Conservation (phyloP, 2,797 vertebrate species). For the Labroides dimidiatus region DNA sequence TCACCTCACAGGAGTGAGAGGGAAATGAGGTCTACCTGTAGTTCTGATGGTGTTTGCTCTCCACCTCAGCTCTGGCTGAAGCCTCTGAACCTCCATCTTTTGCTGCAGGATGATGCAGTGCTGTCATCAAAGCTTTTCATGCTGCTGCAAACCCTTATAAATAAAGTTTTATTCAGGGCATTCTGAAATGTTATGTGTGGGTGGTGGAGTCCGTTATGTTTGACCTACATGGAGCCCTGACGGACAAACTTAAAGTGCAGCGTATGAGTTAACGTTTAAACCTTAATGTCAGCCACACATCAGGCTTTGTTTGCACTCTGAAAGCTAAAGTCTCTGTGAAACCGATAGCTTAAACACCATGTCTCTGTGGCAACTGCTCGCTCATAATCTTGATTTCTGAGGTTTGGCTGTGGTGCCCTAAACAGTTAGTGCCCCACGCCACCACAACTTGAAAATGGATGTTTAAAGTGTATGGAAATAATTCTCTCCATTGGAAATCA, state of each 20-base stretch:
- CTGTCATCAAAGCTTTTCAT: not conserved
- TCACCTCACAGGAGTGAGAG: not conserved
- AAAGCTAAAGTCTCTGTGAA: constrained; percentile 18
- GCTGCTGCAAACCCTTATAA: not conserved
- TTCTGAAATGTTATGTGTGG: not conserved
- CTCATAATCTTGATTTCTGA: constrained; percentile 70
- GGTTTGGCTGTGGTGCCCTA: constrained; percentile 52
- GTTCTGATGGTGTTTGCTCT: not conserved
- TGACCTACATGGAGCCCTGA: not conserved
- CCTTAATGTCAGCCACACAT: constrained; percentile 3
- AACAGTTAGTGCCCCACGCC: constrained; percentile 29
- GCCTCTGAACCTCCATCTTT: not conserved
- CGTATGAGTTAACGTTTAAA: not conserved
- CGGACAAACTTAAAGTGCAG: not conserved
- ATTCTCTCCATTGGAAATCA: constrained; percentile 64
- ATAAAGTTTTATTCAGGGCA: too few relatives aligned
- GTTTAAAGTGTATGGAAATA: constrained; percentile 57
- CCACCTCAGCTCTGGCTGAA: not conserved
- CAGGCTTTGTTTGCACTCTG: constrained; percentile 13
- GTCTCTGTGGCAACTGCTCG: constrained; percentile 67
- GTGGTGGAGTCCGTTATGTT: not conserved
- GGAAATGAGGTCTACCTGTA: not conserved
- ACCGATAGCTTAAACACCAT: constrained; percentile 44
- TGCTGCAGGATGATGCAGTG: not conserved
- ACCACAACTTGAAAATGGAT: constrained; percentile 39